Percentiles rank a stretch among this genome's conserved stretches.
phyloP scores from a whole-genome alignment of 64 coral and sea anemone genomes.

The Porites australiensis region DNA sequence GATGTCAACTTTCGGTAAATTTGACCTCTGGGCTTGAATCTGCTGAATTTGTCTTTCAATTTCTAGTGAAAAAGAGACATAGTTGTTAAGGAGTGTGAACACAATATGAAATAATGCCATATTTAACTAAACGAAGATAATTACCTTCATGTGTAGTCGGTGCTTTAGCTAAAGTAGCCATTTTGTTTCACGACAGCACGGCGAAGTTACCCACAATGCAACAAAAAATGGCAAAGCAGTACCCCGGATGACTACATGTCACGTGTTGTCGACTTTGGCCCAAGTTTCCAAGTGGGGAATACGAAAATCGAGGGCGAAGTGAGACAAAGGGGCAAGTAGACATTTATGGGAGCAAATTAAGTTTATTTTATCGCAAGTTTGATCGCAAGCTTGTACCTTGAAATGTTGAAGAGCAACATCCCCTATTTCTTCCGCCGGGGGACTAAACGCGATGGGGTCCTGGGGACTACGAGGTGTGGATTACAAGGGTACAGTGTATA shows the following conservation, averaged over 20 bases:
- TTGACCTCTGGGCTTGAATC: conserved; percentile 66
- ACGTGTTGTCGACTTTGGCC: too few species aligned
- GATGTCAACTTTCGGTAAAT: conserved; percentile 35
- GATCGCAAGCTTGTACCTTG: too few species aligned
- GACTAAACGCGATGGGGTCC: too few species aligned
- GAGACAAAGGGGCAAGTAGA: too few species aligned
- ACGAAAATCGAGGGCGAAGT: too few species aligned
- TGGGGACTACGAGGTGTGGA: too few species aligned
- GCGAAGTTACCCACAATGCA: conserved; percentile 36
- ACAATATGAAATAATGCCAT: background rate
- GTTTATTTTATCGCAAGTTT: too few species aligned
- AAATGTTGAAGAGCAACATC: too few species aligned
- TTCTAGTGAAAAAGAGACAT: conserved; percentile 16
- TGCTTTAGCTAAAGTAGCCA: conserved; percentile 70
- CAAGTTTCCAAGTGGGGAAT: too few species aligned
- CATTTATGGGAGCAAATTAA: too few species aligned
- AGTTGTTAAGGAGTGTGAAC: background rate
- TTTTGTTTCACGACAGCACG: conserved; percentile 39
- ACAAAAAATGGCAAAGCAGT: background rate
- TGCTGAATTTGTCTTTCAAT: conserved; percentile 74
- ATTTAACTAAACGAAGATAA: background rate
- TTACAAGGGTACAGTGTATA: too few species aligned
- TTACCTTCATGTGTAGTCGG: conserved; percentile 73
- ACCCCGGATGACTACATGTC: background rate
- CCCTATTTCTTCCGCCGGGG: too few species aligned